phyloP scores from a whole-genome alignment of 2,888 invertebrate species.

The Macrosoma leucophasiata region DNA sequence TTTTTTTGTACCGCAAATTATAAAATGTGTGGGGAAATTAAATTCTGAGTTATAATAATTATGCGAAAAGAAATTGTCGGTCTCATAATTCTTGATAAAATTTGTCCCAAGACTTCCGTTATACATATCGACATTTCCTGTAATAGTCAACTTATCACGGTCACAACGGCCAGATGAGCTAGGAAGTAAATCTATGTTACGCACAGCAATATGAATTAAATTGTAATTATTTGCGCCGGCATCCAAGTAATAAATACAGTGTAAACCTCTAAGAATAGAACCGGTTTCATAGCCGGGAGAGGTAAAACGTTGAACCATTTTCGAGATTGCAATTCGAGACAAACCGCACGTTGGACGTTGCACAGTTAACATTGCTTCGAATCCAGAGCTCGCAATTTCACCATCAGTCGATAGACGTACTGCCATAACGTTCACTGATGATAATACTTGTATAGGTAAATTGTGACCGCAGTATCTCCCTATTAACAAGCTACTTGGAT shows the following conservation, averaged over 20 bases:
- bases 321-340: slow-evolving; percentile 31
- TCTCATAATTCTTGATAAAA: slow-evolving; percentile 34
- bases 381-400: slow-evolving; percentile 77
- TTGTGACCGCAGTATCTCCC: slow-evolving; percentile 81
- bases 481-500: slow-evolving; percentile 78
- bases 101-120: slow-evolving; percentile 47
- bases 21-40: slow-evolving; percentile 19
- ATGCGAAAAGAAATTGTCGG: slow-evolving; percentile 34
- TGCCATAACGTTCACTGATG: slow-evolving; percentile 78
- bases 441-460: slow-evolving; percentile 70
- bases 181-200: slow-evolving; percentile 42
- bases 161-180: slow-evolving; percentile 39
- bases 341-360: slow-evolving; percentile 54
- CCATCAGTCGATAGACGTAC: slow-evolving; percentile 81
- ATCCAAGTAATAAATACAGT: slow-evolving; percentile 48
- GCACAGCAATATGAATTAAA: slow-evolving; percentile 39
- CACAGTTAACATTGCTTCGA: slow-evolving; percentile 73
- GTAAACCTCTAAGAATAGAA: slow-evolving; percentile 44
- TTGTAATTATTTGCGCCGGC: slow-evolving; percentile 23
- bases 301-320: slow-evolving; percentile 34
- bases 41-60: slow-evolving; percentile 29
- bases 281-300: slow-evolving; percentile 52
- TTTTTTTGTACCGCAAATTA: slow-evolving; percentile 36
- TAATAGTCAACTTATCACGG: slow-evolving; percentile 50
- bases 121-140: slow-evolving; percentile 25